phyloP scores from a whole-genome alignment of 2,113 vertebrate species.

The Lophochroa leadbeateri region DNA sequence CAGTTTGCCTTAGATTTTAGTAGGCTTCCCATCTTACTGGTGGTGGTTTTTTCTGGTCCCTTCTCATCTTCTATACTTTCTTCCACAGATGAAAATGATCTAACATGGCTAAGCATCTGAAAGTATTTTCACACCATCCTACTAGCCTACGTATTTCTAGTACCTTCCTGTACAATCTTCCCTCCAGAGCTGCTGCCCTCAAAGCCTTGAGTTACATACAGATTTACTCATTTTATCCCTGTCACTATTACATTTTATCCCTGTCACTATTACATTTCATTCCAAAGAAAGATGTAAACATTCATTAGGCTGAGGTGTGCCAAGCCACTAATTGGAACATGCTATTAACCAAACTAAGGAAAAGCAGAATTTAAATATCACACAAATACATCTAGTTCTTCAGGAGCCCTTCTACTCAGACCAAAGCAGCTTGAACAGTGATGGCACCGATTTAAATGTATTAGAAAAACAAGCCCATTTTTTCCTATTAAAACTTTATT shows the following conservation, averaged over 20 bases:
- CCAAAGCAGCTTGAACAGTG: conserved; percentile 11
- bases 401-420: not conserved
- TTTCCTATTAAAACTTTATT: conserved; percentile 9
- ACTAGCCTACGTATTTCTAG: not conserved
- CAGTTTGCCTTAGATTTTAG: not conserved
- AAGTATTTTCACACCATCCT: not conserved
- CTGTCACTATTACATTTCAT: not conserved
- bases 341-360: not conserved
- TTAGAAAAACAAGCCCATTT: conserved; percentile 23
- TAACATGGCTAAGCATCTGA: not conserved
- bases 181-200: not conserved
- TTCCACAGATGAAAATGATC: not conserved
- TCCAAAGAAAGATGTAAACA: not conserved
- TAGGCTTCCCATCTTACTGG: not conserved
- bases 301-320: not conserved
- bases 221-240: not conserved
- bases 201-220: not conserved
- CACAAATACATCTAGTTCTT: not conserved
- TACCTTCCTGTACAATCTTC: not conserved
- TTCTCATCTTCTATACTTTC: not conserved
- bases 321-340: not conserved
- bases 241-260: not conserved
- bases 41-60: not conserved
- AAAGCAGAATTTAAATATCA: conserved; percentile 20
- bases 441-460: conserved; percentile 18